Evolutionary conservation across 1,140 invertebrate genomes (phyloP).

Genomic region (Lycorma delicatula): DNA sequence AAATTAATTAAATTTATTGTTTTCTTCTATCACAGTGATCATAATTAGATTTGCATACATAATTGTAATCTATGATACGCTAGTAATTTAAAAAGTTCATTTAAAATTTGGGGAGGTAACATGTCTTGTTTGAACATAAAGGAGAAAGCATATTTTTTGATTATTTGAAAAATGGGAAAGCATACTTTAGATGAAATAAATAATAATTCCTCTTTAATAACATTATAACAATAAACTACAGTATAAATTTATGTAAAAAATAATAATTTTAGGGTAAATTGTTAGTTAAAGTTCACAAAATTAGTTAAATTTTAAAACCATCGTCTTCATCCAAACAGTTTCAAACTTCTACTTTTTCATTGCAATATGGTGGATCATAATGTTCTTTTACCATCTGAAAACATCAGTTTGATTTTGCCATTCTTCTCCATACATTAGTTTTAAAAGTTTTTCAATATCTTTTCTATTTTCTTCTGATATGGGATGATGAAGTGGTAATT

Average conservation of each 20-base stretch:
- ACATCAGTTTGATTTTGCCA: slow-evolving; percentile 1
- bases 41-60: background rate
- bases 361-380: background rate
- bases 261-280: background rate
- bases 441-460: slow-evolving; percentile 1
- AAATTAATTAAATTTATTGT: background rate
- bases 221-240: background rate
- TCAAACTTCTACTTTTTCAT: background rate
- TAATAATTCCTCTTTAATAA: background rate
- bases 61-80: background rate
- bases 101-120: background rate
- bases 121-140: background rate
- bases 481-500: background rate
- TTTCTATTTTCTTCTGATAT: background rate
- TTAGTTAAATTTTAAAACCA: background rate
- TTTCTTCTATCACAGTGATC: background rate
- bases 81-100: background rate
- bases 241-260: background rate
- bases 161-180: background rate
- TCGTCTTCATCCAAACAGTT: slow-evolving; percentile 1
- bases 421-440: background rate
- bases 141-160: slow-evolving; percentile 2
- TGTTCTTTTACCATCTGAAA: background rate
- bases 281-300: background rate
- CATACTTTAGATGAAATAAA: background rate